phyloP scores from a whole-genome alignment of 1,140 invertebrate genomes.

The Agrilus planipennis region DNA sequence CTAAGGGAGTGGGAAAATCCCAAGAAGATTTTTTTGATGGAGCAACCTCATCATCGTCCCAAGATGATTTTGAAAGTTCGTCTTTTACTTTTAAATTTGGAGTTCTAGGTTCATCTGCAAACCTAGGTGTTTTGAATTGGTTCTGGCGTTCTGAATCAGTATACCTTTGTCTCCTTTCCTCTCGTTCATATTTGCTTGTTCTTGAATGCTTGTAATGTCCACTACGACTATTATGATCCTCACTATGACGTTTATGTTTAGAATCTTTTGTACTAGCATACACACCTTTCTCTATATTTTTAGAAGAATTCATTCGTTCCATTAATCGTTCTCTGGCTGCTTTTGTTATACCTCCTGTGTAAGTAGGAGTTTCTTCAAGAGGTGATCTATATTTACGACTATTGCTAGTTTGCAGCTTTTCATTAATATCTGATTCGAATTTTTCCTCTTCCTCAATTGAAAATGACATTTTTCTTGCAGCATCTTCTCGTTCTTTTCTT shows the following conservation, averaged over 20 bases:
- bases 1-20: slow-evolving; percentile 82
- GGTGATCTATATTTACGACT: slow-evolving; percentile 61
- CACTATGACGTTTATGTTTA: slow-evolving; percentile 8
- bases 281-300: slow-evolving; percentile 36
- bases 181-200: too few relatives aligned
- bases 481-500: slow-evolving; percentile 48
- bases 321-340: slow-evolving; percentile 62
- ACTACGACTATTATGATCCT: slow-evolving; percentile 31
- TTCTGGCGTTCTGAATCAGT: slow-evolving; percentile 5
- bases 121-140: slow-evolving; percentile 44
- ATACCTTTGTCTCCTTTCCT: slow-evolving; percentile 20
- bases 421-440: slow-evolving; percentile 27
- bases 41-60: slow-evolving; percentile 72
- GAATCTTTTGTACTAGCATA: slow-evolving; percentile 42
- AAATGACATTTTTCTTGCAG: slow-evolving; percentile 50
- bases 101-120: slow-evolving; percentile 71
- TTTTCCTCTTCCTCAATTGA: slow-evolving; percentile 47
- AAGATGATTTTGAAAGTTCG: slow-evolving; percentile 60
- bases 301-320: slow-evolving; percentile 42
- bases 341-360: slow-evolving; percentile 80
- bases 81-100: slow-evolving; percentile 60
- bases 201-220: slow-evolving; percentile 25
- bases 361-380: slow-evolving; percentile 80
- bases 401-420: slow-evolving; percentile 28
- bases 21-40: slow-evolving; percentile 63